Evolutionary conservation across 2,797 vertebrate species (phyloP).

Genomic region (Sphaeramia orbicularis): DNA sequence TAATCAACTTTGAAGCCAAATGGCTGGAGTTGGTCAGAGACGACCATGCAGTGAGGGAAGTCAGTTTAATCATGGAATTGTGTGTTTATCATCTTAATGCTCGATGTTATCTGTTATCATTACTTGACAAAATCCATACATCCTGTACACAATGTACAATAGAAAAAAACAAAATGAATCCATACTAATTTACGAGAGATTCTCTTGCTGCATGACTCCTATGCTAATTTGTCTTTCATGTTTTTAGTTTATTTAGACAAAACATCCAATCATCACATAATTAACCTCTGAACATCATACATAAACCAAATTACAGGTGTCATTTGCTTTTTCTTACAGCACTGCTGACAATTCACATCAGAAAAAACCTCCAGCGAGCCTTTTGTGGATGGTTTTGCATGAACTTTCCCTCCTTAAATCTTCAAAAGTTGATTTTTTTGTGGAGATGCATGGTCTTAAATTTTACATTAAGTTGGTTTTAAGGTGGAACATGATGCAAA

Average conservation of each 20-base stretch:
- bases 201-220: background rate
- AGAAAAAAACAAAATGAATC: constrained; percentile 8
- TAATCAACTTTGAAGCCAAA: background rate
- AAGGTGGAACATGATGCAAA: background rate
- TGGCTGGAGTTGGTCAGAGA: constrained; percentile 5
- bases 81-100: constrained; percentile 1
- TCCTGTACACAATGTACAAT: background rate
- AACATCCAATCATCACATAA: constrained; percentile 1
- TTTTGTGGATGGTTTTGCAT: background rate
- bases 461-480: background rate
- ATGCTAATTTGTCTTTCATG: background rate
- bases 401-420: background rate
- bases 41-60: constrained; percentile 4
- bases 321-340: background rate
- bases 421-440: background rate
- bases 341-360: background rate
- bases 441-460: no score
- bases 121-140: background rate
- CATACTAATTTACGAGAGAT: constrained; percentile 10
- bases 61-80: background rate
- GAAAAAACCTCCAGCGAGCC: background rate
- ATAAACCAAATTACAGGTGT: background rate
- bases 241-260: constrained; percentile 7
- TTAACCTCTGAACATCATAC: background rate
- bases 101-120: background rate